phyloP scores from a whole-genome alignment of 2,888 invertebrate genomes.

The Crioceris asparagi region DNA sequence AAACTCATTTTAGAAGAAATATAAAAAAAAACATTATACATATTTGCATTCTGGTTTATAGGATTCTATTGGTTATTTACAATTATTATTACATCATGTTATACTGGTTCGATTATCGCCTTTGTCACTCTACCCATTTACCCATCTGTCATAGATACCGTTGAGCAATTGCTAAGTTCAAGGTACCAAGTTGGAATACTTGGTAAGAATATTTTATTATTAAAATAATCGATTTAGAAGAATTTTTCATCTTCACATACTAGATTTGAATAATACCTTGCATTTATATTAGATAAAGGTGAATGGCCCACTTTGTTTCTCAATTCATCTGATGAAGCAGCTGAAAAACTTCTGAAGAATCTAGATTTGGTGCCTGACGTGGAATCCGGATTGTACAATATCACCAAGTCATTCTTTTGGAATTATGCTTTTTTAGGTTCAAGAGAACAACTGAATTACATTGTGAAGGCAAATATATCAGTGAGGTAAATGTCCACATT shows the following conservation, averaged over 20 bases:
- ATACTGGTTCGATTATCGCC: slow-evolving; percentile 75
- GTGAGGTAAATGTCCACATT: slow-evolving; percentile 43
- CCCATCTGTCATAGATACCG: slow-evolving; percentile 62
- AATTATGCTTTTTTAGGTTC: slow-evolving; percentile 71
- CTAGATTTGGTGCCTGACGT: slow-evolving; percentile 57
- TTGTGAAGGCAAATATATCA: slow-evolving; percentile 61
- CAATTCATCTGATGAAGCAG: slow-evolving; percentile 54
- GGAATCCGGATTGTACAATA: slow-evolving; percentile 59
- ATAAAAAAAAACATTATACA: too few species aligned
- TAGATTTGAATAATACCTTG: too few species aligned
- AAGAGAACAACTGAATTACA: slow-evolving; percentile 56
- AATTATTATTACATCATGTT: slow-evolving; percentile 73
- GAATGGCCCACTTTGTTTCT: slow-evolving; percentile 68
- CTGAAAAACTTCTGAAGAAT: slow-evolving; percentile 51
- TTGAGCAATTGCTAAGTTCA: slow-evolving; percentile 52
- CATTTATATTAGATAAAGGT: slow-evolving; percentile 56
- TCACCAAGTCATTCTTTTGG: slow-evolving; percentile 66
- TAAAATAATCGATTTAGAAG: too few species aligned
- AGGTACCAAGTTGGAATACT: slow-evolving; percentile 63
- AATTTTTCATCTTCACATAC: too few species aligned
- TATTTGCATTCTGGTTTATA: too few species aligned
- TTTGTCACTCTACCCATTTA: slow-evolving; percentile 70
- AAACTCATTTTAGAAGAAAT: too few species aligned
- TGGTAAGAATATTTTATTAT: slow-evolving; percentile 45
- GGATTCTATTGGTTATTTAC: slow-evolving; percentile 79